Conservation (phyloP, 2,888 invertebrate species). For the Conomelus anceps region DNA sequence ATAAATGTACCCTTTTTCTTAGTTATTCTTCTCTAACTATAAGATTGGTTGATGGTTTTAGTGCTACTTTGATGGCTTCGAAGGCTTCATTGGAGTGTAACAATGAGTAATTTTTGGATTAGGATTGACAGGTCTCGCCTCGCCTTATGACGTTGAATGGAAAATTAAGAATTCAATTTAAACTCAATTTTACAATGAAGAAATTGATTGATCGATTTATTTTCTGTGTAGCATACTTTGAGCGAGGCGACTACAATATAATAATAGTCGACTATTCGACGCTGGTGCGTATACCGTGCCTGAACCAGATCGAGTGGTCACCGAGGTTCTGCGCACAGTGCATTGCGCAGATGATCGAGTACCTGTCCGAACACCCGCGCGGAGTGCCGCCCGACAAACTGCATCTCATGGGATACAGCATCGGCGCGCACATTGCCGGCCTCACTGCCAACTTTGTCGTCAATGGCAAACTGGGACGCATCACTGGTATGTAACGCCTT, state of each 20-base stretch:
- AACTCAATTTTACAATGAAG: too few species aligned
- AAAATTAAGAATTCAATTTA: too few species aligned
- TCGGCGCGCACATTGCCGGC: slow-evolving; percentile 80
- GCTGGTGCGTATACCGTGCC: slow-evolving; percentile 73
- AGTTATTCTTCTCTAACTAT: too few species aligned
- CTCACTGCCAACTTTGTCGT: slow-evolving; percentile 68
- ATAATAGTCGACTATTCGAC: slow-evolving; percentile 79
- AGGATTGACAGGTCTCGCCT: too few species aligned
- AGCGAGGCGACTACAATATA: slow-evolving; percentile 72
- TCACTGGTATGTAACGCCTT: slow-evolving; percentile 60
- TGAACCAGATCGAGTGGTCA: slow-evolving; percentile 58
- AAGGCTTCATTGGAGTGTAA: too few species aligned
- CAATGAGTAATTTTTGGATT: too few species aligned
- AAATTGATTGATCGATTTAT: not conserved
- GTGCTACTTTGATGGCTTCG: too few species aligned
- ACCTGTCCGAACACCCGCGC: slow-evolving; percentile 69
- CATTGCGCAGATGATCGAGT: slow-evolving; percentile 72
- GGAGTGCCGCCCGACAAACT: slow-evolving; percentile 65
- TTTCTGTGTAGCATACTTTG: slow-evolving; percentile 58
- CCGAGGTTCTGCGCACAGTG: slow-evolving; percentile 56
- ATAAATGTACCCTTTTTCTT: too few species aligned
- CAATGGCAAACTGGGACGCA: slow-evolving; percentile 72
- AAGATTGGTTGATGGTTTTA: too few species aligned
- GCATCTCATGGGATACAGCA: slow-evolving; percentile 79
- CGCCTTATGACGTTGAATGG: too few species aligned